Evolutionary conservation across 2,797 vertebrate genomes (phyloP).

Genomic region (Saxicola maurus): DNA sequence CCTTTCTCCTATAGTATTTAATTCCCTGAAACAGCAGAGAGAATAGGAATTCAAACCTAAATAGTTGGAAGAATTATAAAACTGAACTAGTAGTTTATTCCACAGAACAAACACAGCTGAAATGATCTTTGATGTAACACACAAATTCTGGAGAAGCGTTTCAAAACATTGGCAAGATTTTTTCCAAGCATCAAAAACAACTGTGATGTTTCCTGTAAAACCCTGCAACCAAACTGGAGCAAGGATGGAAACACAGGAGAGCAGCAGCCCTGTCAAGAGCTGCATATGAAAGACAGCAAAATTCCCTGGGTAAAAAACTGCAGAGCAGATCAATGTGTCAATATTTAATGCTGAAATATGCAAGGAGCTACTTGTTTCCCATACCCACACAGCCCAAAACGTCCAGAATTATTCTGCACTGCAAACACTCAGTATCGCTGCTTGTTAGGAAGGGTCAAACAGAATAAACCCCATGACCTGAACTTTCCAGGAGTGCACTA

Average conservation of each 20-base stretch:
- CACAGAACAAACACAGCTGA: not conserved
- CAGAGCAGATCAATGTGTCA: not conserved
- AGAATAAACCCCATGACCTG: not conserved
- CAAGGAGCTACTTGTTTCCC: not conserved
- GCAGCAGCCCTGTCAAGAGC: not conserved
- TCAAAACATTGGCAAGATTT: not conserved
- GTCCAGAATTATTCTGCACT: not conserved
- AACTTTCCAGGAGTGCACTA: not conserved
- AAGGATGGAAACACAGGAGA: not conserved
- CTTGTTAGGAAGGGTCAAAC: not conserved
- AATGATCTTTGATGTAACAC: not conserved
- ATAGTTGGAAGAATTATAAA: not conserved
- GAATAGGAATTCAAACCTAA: not conserved
- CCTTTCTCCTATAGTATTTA: not conserved
- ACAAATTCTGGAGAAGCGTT: not conserved
- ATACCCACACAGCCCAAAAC: not conserved
- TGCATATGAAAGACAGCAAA: not conserved
- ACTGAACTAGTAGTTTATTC: not conserved
- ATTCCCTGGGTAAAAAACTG: not conserved
- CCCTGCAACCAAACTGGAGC: not conserved
- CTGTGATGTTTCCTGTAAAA: not conserved
- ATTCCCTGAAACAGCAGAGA: not conserved
- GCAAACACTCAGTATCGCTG: not conserved
- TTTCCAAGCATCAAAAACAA: not conserved
- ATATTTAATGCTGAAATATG: not conserved